Evolutionary conservation across 2,113 vertebrate genomes (phyloP).

Genomic region (Eolophus roseicapilla): DNA sequence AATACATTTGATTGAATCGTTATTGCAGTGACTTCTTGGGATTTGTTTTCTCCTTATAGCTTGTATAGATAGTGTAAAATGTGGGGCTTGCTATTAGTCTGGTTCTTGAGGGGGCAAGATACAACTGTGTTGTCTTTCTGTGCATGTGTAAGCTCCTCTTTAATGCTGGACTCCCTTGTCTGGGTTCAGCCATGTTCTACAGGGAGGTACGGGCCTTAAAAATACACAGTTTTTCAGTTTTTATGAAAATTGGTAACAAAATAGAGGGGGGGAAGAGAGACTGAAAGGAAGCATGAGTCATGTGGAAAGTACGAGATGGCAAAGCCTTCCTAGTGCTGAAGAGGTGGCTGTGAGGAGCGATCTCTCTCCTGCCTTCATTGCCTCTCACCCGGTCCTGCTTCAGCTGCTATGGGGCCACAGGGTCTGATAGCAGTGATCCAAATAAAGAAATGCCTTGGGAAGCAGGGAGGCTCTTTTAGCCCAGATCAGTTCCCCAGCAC

Average conservation of each 20-base stretch:
- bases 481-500: neutral
- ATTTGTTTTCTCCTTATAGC: neutral
- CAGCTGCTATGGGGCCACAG: rapidly evolving
- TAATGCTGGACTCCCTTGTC: rapidly evolving
- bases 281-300: neutral
- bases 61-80: neutral
- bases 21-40: neutral
- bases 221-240: neutral
- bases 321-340: neutral
- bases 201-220: neutral
- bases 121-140: neutral
- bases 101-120: neutral
- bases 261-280: too few species aligned
- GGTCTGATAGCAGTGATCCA: neutral
- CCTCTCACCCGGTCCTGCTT: neutral
- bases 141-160: neutral
- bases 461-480: neutral
- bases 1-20: neutral
- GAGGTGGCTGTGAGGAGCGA: neutral
- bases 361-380: neutral
- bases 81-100: neutral
- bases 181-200: neutral
- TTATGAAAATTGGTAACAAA: neutral
- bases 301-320: neutral
- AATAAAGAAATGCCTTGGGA: neutral